phyloP scores from a whole-genome alignment of 2,888 invertebrate species.

The Cephus sareptanus region DNA sequence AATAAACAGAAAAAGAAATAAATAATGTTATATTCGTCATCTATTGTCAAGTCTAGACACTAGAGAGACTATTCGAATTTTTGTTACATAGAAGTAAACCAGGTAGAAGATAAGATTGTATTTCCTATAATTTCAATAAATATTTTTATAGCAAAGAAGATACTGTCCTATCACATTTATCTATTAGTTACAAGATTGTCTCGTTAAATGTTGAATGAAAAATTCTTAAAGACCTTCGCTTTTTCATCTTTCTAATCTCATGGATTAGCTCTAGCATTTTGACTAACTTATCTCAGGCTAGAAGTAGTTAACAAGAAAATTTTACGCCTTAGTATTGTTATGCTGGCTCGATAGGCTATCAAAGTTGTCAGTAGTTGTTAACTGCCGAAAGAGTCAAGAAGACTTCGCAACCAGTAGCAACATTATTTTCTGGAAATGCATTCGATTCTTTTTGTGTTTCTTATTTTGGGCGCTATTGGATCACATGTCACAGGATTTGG shows the following conservation, averaged over 20 bases:
- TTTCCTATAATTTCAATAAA: not conserved
- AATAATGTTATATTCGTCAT: constrained; percentile 15
- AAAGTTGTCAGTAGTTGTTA: not conserved
- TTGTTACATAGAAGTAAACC: not conserved
- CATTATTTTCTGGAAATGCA: not conserved
- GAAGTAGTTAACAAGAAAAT: not conserved
- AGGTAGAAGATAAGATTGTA: not conserved
- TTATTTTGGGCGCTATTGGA: constrained; percentile 18
- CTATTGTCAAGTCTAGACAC: constrained; percentile 1
- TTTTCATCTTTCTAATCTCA: not conserved
- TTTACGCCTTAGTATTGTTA: not conserved
- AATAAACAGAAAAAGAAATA: constrained; percentile 19
- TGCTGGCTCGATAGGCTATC: not conserved
- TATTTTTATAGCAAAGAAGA: not conserved
- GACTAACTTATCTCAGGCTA: not conserved
- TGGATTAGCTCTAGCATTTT: not conserved
- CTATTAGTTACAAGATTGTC: not conserved
- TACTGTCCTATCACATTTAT: not conserved
- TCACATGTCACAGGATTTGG: constrained; percentile 36
- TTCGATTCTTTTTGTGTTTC: not conserved
- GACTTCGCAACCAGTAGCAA: not conserved
- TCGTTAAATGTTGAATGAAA: not conserved
- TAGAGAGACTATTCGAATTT: constrained; percentile 3
- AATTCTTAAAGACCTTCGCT: not conserved
- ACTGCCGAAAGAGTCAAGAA: not conserved